Percentiles rank a stretch among this genome's conserved stretches.
Conservation (phyloP, 2,797 vertebrate genomes). For the Nothura maculosa region DNA sequence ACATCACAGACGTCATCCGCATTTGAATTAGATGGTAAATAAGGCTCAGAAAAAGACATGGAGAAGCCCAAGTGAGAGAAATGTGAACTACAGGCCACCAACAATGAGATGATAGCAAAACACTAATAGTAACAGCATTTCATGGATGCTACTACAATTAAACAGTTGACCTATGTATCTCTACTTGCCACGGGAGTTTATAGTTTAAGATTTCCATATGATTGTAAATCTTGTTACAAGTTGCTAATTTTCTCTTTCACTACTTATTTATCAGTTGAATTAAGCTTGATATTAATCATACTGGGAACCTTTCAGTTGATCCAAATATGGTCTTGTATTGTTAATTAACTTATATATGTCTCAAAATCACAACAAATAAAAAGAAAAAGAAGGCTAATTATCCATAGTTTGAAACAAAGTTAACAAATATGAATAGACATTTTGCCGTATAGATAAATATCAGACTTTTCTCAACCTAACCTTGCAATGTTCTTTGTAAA, state of each 20-base stretch:
- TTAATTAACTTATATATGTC: background rate
- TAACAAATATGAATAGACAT: background rate
- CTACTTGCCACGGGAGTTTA: background rate
- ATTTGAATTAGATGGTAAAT: background rate
- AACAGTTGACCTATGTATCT: background rate
- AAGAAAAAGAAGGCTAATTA: accelerated
- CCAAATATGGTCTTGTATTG: accelerated
- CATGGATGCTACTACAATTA: accelerated
- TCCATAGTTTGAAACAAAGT: background rate
- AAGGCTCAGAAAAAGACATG: background rate
- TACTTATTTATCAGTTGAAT: background rate
- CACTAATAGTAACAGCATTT: accelerated
- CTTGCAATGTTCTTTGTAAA: constrained; percentile 14
- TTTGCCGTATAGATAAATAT: background rate
- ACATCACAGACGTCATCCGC: background rate
- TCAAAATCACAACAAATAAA: background rate
- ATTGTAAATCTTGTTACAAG: background rate
- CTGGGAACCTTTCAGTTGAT: background rate
- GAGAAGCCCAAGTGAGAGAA: background rate
- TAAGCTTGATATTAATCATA: background rate
- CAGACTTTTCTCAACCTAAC: background rate
- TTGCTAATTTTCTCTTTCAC: background rate
- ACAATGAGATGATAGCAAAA: background rate
- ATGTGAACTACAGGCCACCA: background rate
- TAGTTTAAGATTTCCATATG: background rate